Conservation (phyloP, 2,888 invertebrate genomes). For the Parascotia fuliginaria region DNA sequence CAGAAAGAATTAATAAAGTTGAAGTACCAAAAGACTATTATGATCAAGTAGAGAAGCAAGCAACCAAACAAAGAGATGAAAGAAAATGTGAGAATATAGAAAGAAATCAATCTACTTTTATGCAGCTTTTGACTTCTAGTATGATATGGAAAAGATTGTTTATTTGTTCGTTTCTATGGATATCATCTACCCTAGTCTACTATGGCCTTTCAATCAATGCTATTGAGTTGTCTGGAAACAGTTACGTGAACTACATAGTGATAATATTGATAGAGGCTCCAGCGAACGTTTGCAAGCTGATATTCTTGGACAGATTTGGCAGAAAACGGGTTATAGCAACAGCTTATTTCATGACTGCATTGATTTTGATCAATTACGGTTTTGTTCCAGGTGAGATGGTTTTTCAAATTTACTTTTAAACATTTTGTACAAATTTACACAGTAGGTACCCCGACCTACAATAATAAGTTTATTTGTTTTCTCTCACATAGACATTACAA, state of each 20-base stretch:
- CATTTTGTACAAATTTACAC: too few relatives aligned
- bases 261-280: conserved; percentile 90
- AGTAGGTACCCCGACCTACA: too few relatives aligned
- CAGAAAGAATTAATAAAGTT: conserved; percentile 87
- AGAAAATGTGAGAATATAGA: conserved; percentile 67
- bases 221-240: conserved; percentile 90
- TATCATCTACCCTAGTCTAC: conserved; percentile 91
- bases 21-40: conserved; percentile 79
- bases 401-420: conserved; percentile 13
- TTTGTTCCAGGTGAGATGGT: conserved; percentile 85
- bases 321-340: conserved; percentile 87
- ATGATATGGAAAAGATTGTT: conserved; percentile 86
- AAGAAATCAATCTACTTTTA: conserved; percentile 71
- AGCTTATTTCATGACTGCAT: conserved; percentile 88
- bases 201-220: conserved; percentile 93
- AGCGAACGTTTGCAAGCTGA: conserved; percentile 88
- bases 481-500: too few relatives aligned
- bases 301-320: conserved; percentile 88
- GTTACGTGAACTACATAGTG: conserved; percentile 91
- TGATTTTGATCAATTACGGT: conserved; percentile 87
- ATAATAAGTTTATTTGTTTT: too few relatives aligned
- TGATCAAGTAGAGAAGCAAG: conserved; percentile 75
- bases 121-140: conserved; percentile 72
- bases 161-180: conserved; percentile 91
- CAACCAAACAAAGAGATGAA: conserved; percentile 71